Base-by-base conservation (phyloP, 2,888 invertebrate species). In the Leucania comma region DNA sequence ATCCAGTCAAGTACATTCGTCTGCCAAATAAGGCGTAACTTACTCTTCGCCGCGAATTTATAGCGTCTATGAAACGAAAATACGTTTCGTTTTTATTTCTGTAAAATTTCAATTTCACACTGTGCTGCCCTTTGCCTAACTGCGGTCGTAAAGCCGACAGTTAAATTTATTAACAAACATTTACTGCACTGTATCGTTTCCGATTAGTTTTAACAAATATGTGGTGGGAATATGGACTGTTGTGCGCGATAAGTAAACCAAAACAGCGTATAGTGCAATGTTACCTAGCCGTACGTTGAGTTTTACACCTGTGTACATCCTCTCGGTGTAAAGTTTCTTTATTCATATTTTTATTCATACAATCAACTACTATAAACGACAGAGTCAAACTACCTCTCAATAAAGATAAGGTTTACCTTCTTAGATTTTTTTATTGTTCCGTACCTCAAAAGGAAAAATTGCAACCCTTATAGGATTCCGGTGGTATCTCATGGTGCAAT, bases 1-100 rank as follows among this genome's bases (percentile, higher is more conserved):
- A 90, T 88, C 88, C 88, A 89, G 89, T 92, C 90, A 88, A 93
- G 93, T 90, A 91, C 89, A 90, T 92, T 91, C 92, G 90, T 90
- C 91, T 90, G 89, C 90, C 91, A 94, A 94, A 94, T 94, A 94
- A 93, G 91, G 94, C 94, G 94, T 93, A 92, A 93, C 93, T 89
- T 90, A 92, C 90, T 90, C 89, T 84, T 79, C 86, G 86, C 87
- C 87, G 83, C 88, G 86, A 91, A 90, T 92, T 91, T 92, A 92
- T 88, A 87, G 88, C 88, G 82, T 85, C 89, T 88, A 89, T 90
- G 86, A 89, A 89, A 90, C 85, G 85, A 90, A 90, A 90, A 91
- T 89, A 89, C 86, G 84, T 85, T 86, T 83, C 80, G 84, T 72
- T 85, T 90, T 90, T 91, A 91, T 92, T 90, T 89, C 83, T 86